Percentiles rank a stretch among this genome's conserved stretches.
Evolutionary conservation across 2,888 invertebrate genomes (phyloP).

Genomic region (Catotricha subobsoleta): DNA sequence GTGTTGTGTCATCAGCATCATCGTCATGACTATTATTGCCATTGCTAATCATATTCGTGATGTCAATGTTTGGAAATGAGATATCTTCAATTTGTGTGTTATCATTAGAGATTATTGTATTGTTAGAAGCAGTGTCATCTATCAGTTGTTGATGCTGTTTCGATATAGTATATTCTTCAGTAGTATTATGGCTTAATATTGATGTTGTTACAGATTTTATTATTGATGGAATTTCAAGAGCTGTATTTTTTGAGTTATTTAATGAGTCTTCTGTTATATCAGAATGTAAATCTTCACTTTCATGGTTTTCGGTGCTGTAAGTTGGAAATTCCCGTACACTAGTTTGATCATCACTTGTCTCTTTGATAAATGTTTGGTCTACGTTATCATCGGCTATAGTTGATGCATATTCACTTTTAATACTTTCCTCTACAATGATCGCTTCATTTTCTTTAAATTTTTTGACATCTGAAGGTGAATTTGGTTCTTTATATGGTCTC

Average conservation of each 20-base stretch:
- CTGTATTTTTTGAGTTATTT: constrained; percentile 1
- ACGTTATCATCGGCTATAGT: neutral
- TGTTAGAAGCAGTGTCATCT: constrained; percentile 10
- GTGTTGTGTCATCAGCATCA: neutral
- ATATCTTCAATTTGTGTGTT: constrained; percentile 19
- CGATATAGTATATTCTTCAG: constrained; percentile 14
- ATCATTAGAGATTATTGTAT: constrained; percentile 11
- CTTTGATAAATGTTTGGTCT: neutral
- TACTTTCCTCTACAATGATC: neutral
- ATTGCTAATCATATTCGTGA: neutral
- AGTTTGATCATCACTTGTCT: neutral
- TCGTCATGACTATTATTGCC: constrained; percentile 3
- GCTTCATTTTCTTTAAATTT: neutral
- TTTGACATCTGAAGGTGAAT: neutral
- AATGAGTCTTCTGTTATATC: constrained; percentile 1
- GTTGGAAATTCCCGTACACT: neutral
- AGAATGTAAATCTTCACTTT: neutral
- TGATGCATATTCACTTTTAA: neutral
- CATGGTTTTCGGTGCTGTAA: too few species aligned
- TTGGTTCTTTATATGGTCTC: neutral
- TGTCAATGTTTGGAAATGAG: constrained; percentile 19
- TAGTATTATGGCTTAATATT: too few species aligned
- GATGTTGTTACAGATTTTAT: too few species aligned
- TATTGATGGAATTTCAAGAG: constrained; percentile 1
- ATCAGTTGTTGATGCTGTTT: constrained; percentile 14